A percentile compares a stretch with the other conserved stretches of the same genome.
Conservation (phyloP, 2,888 invertebrate genomes). For the Steromphala cineraria region DNA sequence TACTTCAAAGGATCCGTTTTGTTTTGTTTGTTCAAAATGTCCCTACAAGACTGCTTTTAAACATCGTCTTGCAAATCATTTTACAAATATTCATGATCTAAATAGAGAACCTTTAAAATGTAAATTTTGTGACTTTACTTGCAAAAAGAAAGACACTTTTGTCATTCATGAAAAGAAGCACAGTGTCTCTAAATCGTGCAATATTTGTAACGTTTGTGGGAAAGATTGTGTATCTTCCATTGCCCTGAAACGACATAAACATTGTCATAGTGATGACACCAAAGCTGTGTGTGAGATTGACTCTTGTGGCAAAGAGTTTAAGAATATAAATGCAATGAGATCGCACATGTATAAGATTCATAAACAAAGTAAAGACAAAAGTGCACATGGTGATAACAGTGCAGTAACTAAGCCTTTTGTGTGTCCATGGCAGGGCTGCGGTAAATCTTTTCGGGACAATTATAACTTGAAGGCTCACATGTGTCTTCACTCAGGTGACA, state of each 20-base stretch:
- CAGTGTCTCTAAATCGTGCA: not conserved
- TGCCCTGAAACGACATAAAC: constrained; percentile 41
- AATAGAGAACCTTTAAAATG: constrained; percentile 30
- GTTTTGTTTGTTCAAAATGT: constrained; percentile 20
- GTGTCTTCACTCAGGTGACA: constrained; percentile 36
- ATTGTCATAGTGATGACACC: constrained; percentile 35
- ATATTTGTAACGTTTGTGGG: constrained; percentile 34
- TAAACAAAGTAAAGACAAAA: not conserved
- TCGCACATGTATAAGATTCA: not conserved
- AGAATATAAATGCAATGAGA: not conserved
- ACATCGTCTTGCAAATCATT: constrained; percentile 28
- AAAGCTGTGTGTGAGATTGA: constrained; percentile 34
- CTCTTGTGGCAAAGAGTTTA: not conserved
- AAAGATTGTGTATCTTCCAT: constrained; percentile 33
- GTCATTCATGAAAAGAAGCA: constrained; percentile 30
- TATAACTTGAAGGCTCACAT: constrained; percentile 40
- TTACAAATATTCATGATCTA: constrained; percentile 25
- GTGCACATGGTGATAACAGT: not conserved
- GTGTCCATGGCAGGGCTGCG: constrained; percentile 39
- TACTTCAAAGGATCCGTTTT: not conserved
- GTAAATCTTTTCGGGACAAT: constrained; percentile 40
- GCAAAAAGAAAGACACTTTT: constrained; percentile 33
- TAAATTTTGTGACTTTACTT: constrained; percentile 25
- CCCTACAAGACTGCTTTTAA: not conserved
- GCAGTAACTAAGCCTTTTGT: constrained; percentile 16